Evolutionary conservation across 2,888 invertebrate genomes (phyloP).

Genomic region (Tenthredo amoena): DNA sequence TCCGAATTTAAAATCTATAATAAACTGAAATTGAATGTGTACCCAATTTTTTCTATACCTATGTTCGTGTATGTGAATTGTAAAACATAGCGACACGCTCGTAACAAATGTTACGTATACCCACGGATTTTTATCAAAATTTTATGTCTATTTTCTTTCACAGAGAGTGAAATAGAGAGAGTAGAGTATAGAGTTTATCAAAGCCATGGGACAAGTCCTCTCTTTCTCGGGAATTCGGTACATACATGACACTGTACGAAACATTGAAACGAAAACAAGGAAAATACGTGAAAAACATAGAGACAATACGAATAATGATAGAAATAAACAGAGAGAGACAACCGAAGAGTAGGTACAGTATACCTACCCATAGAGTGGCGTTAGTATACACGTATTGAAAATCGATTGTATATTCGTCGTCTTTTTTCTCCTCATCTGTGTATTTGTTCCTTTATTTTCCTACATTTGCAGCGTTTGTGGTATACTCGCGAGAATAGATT

Average conservation of each 20-base stretch:
- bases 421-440: background rate
- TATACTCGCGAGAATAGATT: background rate
- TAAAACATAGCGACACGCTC: background rate
- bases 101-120: background rate
- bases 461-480: background rate
- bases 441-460: background rate
- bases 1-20: background rate
- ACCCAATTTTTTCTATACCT: background rate
- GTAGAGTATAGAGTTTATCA: background rate
- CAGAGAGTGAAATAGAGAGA: background rate
- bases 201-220: background rate
- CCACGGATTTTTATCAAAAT: background rate
- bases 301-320: background rate
- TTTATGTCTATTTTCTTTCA: background rate
- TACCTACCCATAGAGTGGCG: background rate
- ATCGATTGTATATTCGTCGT: background rate
- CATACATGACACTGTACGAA: background rate
- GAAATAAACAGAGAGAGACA: background rate
- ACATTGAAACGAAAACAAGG: background rate
- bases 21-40: constrained; percentile 7
- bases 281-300: background rate
- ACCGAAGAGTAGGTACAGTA: background rate
- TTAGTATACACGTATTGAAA: constrained; percentile 23
- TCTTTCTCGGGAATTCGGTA: background rate
- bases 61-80: background rate